Conservation (phyloP, 2,113 vertebrate genomes). For the Morphnarchus princeps region DNA sequence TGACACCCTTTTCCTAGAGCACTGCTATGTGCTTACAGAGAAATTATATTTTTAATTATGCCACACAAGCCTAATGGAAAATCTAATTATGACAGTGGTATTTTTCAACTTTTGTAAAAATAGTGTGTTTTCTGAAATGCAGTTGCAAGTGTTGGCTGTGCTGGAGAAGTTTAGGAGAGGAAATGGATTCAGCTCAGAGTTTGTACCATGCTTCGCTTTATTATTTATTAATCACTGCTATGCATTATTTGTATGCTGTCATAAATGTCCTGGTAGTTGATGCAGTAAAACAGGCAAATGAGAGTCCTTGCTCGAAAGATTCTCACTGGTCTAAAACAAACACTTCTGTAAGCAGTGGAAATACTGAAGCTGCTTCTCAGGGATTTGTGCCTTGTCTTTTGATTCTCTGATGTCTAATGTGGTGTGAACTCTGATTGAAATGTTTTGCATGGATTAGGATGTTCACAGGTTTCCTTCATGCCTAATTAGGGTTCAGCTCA, state of each 20-base stretch:
- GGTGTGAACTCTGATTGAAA: not conserved
- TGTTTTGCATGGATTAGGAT: not conserved
- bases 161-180: not conserved
- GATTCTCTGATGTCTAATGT: not conserved
- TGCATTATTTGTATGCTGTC: not conserved
- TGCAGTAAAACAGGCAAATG: not conserved
- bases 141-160: not conserved
- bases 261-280: not conserved
- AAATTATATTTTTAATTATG: conserved; percentile 77
- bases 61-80: conserved; percentile 68
- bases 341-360: not conserved
- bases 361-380: not conserved
- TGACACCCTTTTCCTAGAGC: conserved; percentile 66
- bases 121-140: not conserved
- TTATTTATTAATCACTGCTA: conserved; percentile 8
- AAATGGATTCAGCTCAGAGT: not conserved
- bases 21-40: conserved; percentile 55
- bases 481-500: not conserved
- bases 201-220: not conserved
- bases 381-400: not conserved
- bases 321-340: not conserved
- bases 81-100: conserved; percentile 71
- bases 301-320: not conserved
- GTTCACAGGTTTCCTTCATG: not conserved
- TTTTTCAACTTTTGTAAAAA: conserved; percentile 48